Evolutionary conservation across 2,113 vertebrate genomes (phyloP).

Genomic region (Phaethon lepturus): DNA sequence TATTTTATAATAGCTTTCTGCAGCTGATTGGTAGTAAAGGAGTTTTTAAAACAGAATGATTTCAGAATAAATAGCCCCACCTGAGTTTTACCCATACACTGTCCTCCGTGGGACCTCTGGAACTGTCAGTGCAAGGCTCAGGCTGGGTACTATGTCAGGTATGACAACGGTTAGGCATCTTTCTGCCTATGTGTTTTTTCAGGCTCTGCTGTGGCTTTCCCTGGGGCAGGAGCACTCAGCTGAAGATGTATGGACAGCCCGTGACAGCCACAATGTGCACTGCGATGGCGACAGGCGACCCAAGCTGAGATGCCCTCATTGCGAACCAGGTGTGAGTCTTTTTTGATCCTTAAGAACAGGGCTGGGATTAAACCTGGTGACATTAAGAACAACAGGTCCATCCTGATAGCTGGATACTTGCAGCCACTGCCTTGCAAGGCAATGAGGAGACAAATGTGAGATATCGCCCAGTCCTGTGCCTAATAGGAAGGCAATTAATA

Average conservation of each 20-base stretch:
- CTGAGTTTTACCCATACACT: background rate
- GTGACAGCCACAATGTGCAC: background rate
- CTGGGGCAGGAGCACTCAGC: background rate
- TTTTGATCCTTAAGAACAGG: background rate
- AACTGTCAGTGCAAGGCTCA: background rate
- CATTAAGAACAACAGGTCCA: background rate
- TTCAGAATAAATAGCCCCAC: background rate
- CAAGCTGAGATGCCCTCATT: background rate
- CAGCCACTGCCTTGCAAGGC: background rate
- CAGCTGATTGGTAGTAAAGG: background rate
- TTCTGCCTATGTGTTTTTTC: background rate
- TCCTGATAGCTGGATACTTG: background rate
- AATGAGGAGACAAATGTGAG: background rate
- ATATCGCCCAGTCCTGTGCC: background rate
- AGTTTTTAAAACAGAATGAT: background rate
- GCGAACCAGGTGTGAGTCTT: background rate
- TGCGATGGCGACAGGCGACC: background rate
- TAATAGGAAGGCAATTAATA: background rate
- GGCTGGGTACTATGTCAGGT: background rate
- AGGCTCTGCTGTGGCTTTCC: background rate
- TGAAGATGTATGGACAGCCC: background rate
- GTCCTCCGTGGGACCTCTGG: background rate
- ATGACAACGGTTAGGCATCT: background rate
- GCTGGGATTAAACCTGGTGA: background rate
- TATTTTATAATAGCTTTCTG: background rate